These are phyloP conservation scores for Sympetrum striolatum DNA, from an alignment of 2,888 invertebrate species.

Conservation along the genomic window DNA sequence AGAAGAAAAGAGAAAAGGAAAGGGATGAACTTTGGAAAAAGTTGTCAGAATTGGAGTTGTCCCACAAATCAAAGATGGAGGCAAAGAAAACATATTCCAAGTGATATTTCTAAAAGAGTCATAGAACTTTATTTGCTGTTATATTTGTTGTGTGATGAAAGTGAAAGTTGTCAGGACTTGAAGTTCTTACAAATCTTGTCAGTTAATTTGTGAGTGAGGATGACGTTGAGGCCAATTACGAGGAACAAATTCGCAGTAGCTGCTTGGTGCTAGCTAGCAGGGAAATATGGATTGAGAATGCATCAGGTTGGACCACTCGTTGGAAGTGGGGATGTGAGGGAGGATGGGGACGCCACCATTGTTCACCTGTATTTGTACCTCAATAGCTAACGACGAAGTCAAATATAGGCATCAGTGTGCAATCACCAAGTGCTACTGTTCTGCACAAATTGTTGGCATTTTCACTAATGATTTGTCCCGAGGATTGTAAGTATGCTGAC, in stretches of 20 bases:
- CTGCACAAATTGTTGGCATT: conserved; percentile 51
- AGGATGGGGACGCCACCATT: conserved; percentile 45
- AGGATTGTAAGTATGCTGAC: conserved; percentile 22
- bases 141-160: conserved; percentile 51
- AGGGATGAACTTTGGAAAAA: conserved; percentile 97
- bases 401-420: conserved; percentile 48
- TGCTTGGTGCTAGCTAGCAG: conserved; percentile 45
- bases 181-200: conserved; percentile 38
- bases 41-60: conserved; percentile 86
- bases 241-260: conserved; percentile 44
- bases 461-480: conserved; percentile 46
- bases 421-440: conserved; percentile 50
- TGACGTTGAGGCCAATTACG: conserved; percentile 24
- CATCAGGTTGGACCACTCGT: conserved; percentile 42
- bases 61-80: conserved; percentile 51
- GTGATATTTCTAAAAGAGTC: conserved; percentile 45
- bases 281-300: conserved; percentile 21
- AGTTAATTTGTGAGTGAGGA: conserved; percentile 41
- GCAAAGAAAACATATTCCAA: conserved; percentile 43
- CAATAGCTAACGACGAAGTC: conserved; percentile 49
- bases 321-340: conserved; percentile 36
- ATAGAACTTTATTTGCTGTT: conserved; percentile 51
- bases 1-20: conserved; percentile 95
- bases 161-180: conserved; percentile 45
- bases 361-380: conserved; percentile 49